Base-by-base conservation (phyloP, 2,797 vertebrate species). In the Kryptopterus vitreolus region DNA sequence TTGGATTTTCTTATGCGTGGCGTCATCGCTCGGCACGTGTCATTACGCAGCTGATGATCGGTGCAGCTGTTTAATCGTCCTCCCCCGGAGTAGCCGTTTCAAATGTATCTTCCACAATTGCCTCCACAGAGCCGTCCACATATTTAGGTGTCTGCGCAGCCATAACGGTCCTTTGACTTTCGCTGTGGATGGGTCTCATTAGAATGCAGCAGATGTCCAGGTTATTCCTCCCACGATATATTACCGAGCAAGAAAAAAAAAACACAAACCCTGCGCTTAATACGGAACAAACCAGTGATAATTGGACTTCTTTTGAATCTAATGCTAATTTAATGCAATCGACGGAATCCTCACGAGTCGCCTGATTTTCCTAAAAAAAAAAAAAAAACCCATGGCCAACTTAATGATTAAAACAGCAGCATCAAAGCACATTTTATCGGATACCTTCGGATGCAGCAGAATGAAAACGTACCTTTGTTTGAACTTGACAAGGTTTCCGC, bases 1-100 rank as follows among this genome's bases (percentile, higher is more conserved):
- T 68, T 15, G 79, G 85, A n/a, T n/a, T 88, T 82, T 79, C 50
- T 76, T 84, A 81, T 83, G 84, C 62, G 10, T 82, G 78, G 76
- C 81, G 86, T 89, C 86, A 90, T 89, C 78, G 82, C 84, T 83
- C 82, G 76, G 84, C 78, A 85, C 80, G 83, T 87, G 80, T 90
- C 89, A 90, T 90, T 91, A 90, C 70, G 80, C 75, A 48, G 24
- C 50, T 62, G 69, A 82, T 79, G 79, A 82, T 61, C 70, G 55
- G 61, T 10, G 80, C 86, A 69, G 83, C 85, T 79, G 82, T 53
- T 81, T 88, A 84, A 86, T 85, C 81, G 84, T 82, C 84, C 55
- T 43, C 84, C 76, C 86, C 79, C 81, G 80, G 84, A 86, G 74
- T 12, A 20, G 80, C 79, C 80, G 81, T 82, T 81, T 76, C 68